These are phyloP conservation scores for Xenopus laevis DNA, from an alignment of 2,113 vertebrate genomes.

Conservation along the genomic window DNA sequence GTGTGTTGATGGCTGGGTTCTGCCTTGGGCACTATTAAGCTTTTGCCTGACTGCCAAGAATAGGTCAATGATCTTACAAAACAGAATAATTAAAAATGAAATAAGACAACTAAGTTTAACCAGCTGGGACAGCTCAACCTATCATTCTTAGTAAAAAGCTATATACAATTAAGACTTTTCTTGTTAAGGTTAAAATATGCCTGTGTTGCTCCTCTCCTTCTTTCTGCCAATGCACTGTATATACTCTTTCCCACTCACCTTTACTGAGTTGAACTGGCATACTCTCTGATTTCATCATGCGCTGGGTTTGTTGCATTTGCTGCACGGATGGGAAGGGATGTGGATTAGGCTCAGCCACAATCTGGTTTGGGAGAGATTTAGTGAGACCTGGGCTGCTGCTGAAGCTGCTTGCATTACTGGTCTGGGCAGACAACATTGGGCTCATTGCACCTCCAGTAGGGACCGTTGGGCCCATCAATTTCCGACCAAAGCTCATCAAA, in stretches of 20 bases:
- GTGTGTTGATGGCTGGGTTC: too few species aligned
- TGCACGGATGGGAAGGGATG: constrained; percentile 37
- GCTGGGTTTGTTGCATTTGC: constrained; percentile 71
- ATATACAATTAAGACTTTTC: too few species aligned
- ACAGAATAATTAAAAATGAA: too few species aligned
- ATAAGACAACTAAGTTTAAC: too few species aligned
- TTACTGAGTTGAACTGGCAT: constrained; percentile 92
- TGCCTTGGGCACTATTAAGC: too few species aligned
- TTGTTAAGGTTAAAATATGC: too few species aligned
- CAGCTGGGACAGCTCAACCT: too few species aligned
- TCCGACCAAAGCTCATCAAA: constrained; percentile 89
- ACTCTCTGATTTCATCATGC: constrained; percentile 94
- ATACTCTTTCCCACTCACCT: constrained; percentile 67
- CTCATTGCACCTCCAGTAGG: constrained; percentile 58
- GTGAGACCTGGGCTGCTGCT: constrained; percentile 13
- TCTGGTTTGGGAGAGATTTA: not conserved
- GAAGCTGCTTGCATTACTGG: constrained; percentile 52
- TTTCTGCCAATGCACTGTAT: too few species aligned
- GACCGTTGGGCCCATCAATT: constrained; percentile 85
- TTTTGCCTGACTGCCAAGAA: too few species aligned
- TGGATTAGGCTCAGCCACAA: not conserved
- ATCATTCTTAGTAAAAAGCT: too few species aligned
- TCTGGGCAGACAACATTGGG: constrained; percentile 54
- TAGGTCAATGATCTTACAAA: too few species aligned
- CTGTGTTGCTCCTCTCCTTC: too few species aligned